These are phyloP conservation scores for Amyelois transitella DNA, from an alignment of 1,140 invertebrate species.

Conservation along the genomic window DNA sequence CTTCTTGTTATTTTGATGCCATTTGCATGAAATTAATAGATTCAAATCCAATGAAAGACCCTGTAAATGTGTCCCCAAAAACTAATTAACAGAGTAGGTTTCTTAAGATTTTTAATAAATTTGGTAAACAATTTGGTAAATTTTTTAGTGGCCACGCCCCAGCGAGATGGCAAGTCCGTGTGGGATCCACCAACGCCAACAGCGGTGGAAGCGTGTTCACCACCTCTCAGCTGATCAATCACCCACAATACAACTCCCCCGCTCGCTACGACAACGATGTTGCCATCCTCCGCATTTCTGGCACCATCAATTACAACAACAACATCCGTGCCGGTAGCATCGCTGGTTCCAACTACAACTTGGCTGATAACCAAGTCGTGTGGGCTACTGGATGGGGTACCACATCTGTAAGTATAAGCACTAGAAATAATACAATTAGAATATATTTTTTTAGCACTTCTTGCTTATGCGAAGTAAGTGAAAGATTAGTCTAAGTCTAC, in stretches of 20 bases:
- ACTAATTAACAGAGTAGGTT: too few relatives aligned
- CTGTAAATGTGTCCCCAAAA: too few relatives aligned
- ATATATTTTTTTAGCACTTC: too few relatives aligned
- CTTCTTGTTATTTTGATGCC: too few relatives aligned
- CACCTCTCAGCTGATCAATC: slow-evolving; percentile 18
- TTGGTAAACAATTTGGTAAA: too few relatives aligned
- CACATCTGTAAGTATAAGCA: slow-evolving; percentile 23
- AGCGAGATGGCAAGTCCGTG: slow-evolving; percentile 22
- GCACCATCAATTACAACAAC: slow-evolving; percentile 39
- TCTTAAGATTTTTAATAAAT: too few relatives aligned
- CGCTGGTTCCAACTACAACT: slow-evolving; percentile 22
- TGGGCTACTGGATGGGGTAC: slow-evolving; percentile 44
- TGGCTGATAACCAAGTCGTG: slow-evolving; percentile 21
- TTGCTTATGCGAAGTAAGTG: too few relatives aligned
- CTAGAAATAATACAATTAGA: background rate
- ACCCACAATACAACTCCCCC: slow-evolving; percentile 17
- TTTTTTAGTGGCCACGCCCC: slow-evolving; percentile 16
- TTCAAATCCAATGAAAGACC: too few relatives aligned
- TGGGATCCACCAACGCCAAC: slow-evolving; percentile 29
- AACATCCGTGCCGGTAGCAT: slow-evolving; percentile 15
- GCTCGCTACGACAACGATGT: slow-evolving; percentile 23
- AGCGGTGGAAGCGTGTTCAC: slow-evolving; percentile 29
- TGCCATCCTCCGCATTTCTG: slow-evolving; percentile 10
- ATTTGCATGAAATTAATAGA: too few relatives aligned
- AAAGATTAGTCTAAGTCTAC: too few relatives aligned